phyloP scores from a whole-genome alignment of 2,113 vertebrate genomes.

The Redunca redunca region DNA sequence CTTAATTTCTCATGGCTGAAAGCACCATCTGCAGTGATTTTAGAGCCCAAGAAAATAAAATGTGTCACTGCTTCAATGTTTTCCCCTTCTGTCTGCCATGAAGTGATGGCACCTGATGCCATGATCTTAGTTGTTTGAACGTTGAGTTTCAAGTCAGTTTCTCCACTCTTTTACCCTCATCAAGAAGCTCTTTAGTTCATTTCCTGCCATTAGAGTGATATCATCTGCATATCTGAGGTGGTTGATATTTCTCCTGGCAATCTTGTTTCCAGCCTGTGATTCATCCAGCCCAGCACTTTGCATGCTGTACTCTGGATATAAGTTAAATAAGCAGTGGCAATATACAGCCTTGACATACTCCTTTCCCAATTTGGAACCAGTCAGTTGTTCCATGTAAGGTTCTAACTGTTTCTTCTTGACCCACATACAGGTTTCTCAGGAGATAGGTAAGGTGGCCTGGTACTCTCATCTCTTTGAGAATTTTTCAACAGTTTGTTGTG shows the following conservation, averaged over 20 bases:
- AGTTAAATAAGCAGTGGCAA: not conserved
- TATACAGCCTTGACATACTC: not conserved
- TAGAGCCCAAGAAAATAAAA: not conserved
- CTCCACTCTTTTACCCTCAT: not conserved
- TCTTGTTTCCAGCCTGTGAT: not conserved
- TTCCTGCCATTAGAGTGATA: not conserved
- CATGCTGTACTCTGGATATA: not conserved
- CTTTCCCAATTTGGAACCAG: not conserved
- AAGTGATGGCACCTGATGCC: not conserved
- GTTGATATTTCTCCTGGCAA: not conserved
- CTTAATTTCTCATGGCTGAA: not conserved
- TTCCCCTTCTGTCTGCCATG: not conserved
- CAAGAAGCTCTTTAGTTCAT: not conserved
- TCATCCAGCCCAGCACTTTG: not conserved
- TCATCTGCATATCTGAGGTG: not conserved
- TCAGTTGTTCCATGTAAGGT: not conserved
- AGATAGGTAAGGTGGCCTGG: not conserved
- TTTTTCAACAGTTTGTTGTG: not conserved
- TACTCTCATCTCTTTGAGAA: not conserved
- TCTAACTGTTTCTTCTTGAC: not conserved
- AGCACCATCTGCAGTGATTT: not conserved
- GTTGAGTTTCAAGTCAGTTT: not conserved
- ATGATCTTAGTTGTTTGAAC: not conserved
- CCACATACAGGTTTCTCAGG: not conserved
- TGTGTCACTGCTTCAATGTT: not conserved